phyloP scores from a whole-genome alignment of 2,888 invertebrate species.

The Neocrepidodera transversa region DNA sequence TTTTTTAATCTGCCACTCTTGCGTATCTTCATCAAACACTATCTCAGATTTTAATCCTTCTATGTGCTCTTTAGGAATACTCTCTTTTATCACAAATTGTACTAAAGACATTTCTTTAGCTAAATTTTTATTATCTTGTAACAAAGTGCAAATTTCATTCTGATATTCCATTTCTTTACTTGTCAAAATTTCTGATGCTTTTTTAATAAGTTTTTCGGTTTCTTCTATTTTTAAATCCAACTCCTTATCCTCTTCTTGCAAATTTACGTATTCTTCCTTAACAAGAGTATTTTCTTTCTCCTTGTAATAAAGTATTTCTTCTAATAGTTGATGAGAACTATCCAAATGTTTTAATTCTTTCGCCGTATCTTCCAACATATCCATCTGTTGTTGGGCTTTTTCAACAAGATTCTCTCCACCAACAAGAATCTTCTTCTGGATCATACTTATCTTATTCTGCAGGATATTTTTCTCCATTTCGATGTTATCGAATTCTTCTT shows the following conservation, averaged over 20 bases:
- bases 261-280: conserved; percentile 83
- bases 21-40: conserved; percentile 95
- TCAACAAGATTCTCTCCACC: conserved; percentile 97
- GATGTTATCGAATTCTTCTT: conserved; percentile 62
- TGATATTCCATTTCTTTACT: conserved; percentile 64
- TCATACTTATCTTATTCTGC: conserved; percentile 66
- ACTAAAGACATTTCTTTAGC: conserved; percentile 80
- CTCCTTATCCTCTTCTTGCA: conserved; percentile 92
- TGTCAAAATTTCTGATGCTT: conserved; percentile 77
- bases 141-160: conserved; percentile 42
- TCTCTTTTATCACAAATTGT: conserved; percentile 84
- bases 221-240: conserved; percentile 86
- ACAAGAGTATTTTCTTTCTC: conserved; percentile 87
- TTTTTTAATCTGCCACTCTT: conserved; percentile 95
- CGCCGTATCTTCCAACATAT: conserved; percentile 83
- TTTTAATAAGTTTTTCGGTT: conserved; percentile 80
- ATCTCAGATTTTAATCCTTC: conserved; percentile 86
- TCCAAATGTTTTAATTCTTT: conserved; percentile 76
- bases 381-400: conserved; percentile 90
- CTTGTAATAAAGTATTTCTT: conserved; percentile 80
- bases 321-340: conserved; percentile 77
- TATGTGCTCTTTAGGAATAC: conserved; percentile 89
- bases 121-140: conserved; percentile 77
- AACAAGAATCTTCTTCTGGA: conserved; percentile 91
- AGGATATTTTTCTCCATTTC: conserved; percentile 63